Evolutionary conservation across 2,113 vertebrate species (phyloP).

Genomic region (Lophura nycthemera): DNA sequence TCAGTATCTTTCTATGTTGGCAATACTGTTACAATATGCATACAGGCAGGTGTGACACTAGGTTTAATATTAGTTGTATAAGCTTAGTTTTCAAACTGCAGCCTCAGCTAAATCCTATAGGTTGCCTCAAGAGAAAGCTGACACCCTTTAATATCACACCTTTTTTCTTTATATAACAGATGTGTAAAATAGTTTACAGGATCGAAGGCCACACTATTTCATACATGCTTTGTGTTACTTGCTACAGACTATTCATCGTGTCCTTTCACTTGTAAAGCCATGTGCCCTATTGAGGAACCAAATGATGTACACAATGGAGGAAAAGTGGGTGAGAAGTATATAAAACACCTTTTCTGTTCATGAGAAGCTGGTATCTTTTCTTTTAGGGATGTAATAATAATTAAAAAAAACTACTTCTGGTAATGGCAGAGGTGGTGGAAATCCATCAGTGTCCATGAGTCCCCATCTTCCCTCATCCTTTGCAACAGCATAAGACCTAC

Average conservation of each 20-base stretch:
- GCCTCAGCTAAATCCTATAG: background rate
- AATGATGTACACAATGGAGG: background rate
- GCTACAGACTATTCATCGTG: background rate
- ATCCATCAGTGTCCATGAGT: background rate
- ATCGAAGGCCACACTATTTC: background rate
- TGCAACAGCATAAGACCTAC: fast-evolving
- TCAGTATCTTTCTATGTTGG: background rate
- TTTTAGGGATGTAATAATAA: background rate
- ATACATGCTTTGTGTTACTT: background rate
- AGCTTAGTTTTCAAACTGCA: background rate
- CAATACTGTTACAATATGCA: background rate
- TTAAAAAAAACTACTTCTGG: background rate
- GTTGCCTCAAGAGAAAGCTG: background rate
- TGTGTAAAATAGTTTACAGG: background rate
- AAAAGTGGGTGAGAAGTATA: background rate
- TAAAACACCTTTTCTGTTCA: background rate
- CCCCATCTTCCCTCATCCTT: background rate
- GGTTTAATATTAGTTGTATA: background rate
- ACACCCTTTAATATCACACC: background rate
- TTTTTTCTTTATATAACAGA: background rate
- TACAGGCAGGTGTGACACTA: background rate
- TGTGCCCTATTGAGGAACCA: background rate
- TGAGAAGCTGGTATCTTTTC: background rate
- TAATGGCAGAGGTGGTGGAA: background rate
- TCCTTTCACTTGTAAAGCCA: background rate